Conservation (phyloP, 2,113 vertebrate species). For the Tragelaphus scriptus region DNA sequence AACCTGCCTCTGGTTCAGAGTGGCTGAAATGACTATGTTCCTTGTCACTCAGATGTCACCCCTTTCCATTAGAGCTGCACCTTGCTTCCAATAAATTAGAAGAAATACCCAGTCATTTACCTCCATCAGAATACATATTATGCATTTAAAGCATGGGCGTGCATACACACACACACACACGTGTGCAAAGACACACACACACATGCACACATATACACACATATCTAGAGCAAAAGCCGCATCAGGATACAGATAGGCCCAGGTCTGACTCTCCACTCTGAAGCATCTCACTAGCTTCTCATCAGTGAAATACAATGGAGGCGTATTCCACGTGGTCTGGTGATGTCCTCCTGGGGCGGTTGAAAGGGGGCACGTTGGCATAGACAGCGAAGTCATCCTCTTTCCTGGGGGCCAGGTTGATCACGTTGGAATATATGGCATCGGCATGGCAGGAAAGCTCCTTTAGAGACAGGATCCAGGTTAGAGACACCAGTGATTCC, state of each 20-base stretch:
- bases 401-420: neutral
- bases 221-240: neutral
- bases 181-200: neutral
- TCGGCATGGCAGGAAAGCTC: neutral
- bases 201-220: neutral
- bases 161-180: neutral
- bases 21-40: neutral
- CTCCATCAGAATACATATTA: neutral
- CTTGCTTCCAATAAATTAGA: neutral
- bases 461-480: conserved; percentile 1
- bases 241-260: neutral
- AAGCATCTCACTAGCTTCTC: neutral
- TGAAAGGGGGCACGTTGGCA: neutral
- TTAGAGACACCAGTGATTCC: neutral
- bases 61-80: neutral
- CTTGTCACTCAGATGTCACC: neutral
- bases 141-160: neutral
- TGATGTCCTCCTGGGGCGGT: neutral
- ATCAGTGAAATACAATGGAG: conserved; percentile 38
- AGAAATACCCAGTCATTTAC: neutral
- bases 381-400: conserved; percentile 35
- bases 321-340: conserved; percentile 36
- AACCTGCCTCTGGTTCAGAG: neutral
- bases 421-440: conserved; percentile 40
- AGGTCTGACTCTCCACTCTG: neutral